Percentiles rank a stretch among this genome's conserved stretches.
phyloP scores from a whole-genome alignment of 1,140 invertebrate species.

The Chionoecetes opilio region DNA sequence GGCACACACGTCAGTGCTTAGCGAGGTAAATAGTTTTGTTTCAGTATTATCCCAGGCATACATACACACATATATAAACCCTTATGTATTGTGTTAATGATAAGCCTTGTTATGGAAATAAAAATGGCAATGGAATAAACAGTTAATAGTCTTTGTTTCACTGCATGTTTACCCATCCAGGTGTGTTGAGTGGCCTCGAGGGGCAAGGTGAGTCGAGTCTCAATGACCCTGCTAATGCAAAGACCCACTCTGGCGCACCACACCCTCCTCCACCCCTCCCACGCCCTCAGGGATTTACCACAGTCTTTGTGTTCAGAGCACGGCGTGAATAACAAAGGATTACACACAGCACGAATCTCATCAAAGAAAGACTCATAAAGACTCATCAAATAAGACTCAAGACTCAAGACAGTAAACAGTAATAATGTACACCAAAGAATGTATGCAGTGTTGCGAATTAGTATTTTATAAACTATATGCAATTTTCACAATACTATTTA shows the following conservation, averaged over 20 bases:
- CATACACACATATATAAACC: slow-evolving; percentile 15
- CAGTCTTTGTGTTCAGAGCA: slow-evolving; percentile 45
- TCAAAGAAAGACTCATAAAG: no score
- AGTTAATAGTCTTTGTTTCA: not conserved
- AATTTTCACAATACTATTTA: slow-evolving; percentile 61
- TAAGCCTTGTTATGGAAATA: slow-evolving; percentile 41
- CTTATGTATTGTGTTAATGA: slow-evolving; percentile 28
- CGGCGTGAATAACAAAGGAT: not conserved
- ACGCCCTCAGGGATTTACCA: slow-evolving; percentile 22
- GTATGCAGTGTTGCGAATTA: not conserved
- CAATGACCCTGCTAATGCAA: slow-evolving; percentile 6
- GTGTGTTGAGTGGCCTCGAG: not conserved
- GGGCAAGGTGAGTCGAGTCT: not conserved
- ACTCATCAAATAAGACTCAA: no score
- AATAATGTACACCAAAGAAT: not conserved
- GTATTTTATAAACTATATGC: not conserved
- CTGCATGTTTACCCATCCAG: slow-evolving; percentile 40
- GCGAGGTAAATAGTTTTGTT: slow-evolving; percentile 72
- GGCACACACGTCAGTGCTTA: slow-evolving; percentile 58
- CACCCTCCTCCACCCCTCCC: slow-evolving; percentile 40
- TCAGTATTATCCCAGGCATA: slow-evolving; percentile 35
- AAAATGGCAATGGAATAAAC: slow-evolving; percentile 32
- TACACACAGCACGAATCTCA: not conserved
- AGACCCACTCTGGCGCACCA: slow-evolving; percentile 33
- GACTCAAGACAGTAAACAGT: no score